These are phyloP conservation scores for Grus americana DNA, from an alignment of 2,113 vertebrate species.

Conservation along the genomic window DNA sequence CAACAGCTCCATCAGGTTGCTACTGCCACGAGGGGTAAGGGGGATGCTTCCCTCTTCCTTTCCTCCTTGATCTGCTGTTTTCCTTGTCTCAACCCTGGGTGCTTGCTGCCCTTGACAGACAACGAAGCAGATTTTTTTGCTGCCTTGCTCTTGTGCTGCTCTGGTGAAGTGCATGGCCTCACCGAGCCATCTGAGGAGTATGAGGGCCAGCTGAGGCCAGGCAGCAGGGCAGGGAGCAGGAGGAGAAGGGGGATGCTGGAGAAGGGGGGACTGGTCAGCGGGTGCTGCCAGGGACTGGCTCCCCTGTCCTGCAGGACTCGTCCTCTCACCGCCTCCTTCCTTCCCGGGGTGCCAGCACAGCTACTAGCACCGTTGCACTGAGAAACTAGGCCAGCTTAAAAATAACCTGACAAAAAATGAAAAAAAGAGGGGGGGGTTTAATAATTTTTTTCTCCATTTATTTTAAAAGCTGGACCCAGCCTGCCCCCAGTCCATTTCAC, in stretches of 20 bases:
- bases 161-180: background rate
- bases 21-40: background rate
- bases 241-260: background rate
- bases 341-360: background rate
- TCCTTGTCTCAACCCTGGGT: rapidly evolving
- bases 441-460: background rate
- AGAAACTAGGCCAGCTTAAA: conserved; percentile 46
- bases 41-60: background rate
- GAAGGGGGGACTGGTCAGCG: rapidly evolving
- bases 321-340: background rate
- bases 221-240: background rate
- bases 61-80: background rate
- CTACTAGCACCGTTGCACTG: background rate
- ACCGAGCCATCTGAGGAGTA: rapidly evolving
- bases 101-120: rapidly evolving
- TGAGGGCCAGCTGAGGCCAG: background rate
- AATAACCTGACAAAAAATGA: background rate
- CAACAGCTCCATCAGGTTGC: background rate
- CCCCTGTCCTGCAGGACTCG: rapidly evolving
- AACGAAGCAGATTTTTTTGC: background rate
- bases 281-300: rapidly evolving
- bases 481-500: background rate
- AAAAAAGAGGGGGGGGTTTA: background rate
- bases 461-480: background rate
- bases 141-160: background rate